A percentile compares a stretch with the other conserved stretches of the same genome.
Evolutionary conservation across 1,140 invertebrate genomes (phyloP).

Genomic region (Saccostrea echinata): DNA sequence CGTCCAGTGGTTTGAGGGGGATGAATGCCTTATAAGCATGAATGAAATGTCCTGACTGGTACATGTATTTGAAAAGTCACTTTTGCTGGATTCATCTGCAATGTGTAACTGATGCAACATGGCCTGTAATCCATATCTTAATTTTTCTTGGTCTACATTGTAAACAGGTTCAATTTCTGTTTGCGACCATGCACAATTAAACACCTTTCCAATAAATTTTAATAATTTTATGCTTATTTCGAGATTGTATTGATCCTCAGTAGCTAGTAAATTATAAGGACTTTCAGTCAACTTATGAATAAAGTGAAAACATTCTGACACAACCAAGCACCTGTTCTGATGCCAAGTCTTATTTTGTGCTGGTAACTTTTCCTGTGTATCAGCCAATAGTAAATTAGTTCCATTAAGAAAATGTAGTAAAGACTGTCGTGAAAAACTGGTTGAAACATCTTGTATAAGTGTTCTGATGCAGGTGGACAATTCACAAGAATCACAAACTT

Average conservation of each 20-base stretch:
- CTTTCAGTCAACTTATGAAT: background rate
- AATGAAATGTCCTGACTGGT: background rate
- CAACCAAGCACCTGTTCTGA: background rate
- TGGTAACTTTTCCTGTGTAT: background rate
- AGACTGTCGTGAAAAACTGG: conserved; percentile 10
- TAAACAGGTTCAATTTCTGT: too few relatives aligned
- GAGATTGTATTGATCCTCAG: background rate
- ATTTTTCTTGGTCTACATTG: background rate
- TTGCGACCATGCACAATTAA: background rate
- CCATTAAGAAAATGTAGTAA: background rate
- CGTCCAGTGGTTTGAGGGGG: background rate
- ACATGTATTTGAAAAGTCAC: background rate
- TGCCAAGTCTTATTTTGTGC: background rate
- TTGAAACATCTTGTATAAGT: background rate
- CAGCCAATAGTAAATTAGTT: background rate
- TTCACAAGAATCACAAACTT: background rate
- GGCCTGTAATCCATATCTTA: background rate
- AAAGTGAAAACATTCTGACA: background rate
- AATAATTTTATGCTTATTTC: background rate
- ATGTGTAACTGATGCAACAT: background rate
- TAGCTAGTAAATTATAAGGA: background rate
- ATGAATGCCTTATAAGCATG: background rate
- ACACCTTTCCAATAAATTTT: background rate
- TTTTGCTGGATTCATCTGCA: background rate
- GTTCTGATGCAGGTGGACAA: background rate